Base-by-base conservation (phyloP, 2,888 invertebrate genomes). In the Muschampia plurimacula region DNA sequence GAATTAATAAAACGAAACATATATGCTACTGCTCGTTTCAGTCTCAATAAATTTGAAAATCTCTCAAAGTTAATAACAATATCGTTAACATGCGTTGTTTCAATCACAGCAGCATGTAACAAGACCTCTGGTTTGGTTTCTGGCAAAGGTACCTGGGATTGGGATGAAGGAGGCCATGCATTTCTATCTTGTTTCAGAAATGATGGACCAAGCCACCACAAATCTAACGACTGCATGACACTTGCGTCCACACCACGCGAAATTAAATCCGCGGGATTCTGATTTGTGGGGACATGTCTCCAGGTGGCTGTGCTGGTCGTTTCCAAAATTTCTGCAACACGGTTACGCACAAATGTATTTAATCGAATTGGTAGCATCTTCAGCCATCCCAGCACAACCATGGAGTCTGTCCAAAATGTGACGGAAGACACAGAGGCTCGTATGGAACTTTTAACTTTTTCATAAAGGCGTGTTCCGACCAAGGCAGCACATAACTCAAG, bases 321-420 rank as follows among this genome's bases (percentile, higher is more conserved):
- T 22, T 69, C 65, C 28, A 73, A 28, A 22, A 73, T 69, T 8
- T 73, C 73, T 32, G 65, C 68, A 36, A 52, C 52, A 52, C 73
- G 64, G 15, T 73, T 72, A 6, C 63, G 52, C 12, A 72, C 67
- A 44, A 72, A 72, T 1, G 67, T 49, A 10, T 72, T 60, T 36
- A 62, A 15, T 36, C 28, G 60, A 22, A 7, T 36, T 36, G 68
- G 60, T 49, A 67, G 10, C 75, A 76, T 79, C 36, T 74, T 73
- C 6, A 81, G 55, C 81, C 81, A 81, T 4, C 79, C 80, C 13
- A 81, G 57, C 1, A 81, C 52, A 0, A 52, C 52, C 52, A 52
- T 52, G 52, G 52, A 52, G 15, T 79, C 81, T 1, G 78, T 77
- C 80, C 81, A 83, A 32, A 79, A 79, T 13, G 28, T 69, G 1